Percentiles rank a stretch among this genome's conserved stretches.
Evolutionary conservation across 2,797 vertebrate species (phyloP).

Genomic region (Chelmon rostratus): DNA sequence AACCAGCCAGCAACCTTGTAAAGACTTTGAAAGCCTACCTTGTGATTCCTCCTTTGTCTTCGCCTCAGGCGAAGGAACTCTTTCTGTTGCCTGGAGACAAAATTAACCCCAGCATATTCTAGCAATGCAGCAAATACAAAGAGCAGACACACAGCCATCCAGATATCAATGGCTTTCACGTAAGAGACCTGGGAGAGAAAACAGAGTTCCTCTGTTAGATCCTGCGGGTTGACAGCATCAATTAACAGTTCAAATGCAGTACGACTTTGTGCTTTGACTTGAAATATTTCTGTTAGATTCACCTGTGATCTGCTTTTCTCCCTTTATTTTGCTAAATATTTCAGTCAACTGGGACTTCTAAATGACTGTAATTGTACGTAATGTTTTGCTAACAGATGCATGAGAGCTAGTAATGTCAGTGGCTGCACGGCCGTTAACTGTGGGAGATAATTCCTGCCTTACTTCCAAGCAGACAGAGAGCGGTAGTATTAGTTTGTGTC

Average conservation of each 20-base stretch:
- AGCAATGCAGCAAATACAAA: constrained; percentile 98
- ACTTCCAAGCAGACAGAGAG: constrained; percentile 31
- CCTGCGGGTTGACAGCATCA: constrained; percentile 35
- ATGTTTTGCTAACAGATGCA: constrained; percentile 52
- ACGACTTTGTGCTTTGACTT: constrained; percentile 23
- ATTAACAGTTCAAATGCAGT: constrained; percentile 25
- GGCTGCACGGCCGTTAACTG: constrained; percentile 28
- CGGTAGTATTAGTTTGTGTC: constrained; percentile 10
- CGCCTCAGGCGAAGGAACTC: constrained; percentile 96
- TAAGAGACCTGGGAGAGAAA: constrained; percentile 92
- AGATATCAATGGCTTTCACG: constrained; percentile 99
- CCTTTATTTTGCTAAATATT: constrained; percentile 21
- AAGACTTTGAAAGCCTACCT: constrained; percentile 84
- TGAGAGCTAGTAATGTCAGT: constrained; percentile 36
- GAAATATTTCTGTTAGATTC: background rate
- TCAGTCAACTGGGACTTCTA: constrained; percentile 33
- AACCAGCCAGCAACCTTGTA: constrained; percentile 28
- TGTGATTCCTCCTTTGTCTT: constrained; percentile 93
- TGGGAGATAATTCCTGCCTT: constrained; percentile 50
- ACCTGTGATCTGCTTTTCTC: background rate
- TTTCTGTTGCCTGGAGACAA: constrained; percentile 99
- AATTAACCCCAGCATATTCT: constrained; percentile 99
- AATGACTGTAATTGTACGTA: constrained; percentile 52
- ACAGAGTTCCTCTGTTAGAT: constrained; percentile 55
- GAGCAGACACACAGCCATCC: constrained; percentile 99